Percentiles rank a stretch among this genome's conserved stretches.
phyloP scores from a whole-genome alignment of 2,113 vertebrate species.

The Syrrhaptes paradoxus region DNA sequence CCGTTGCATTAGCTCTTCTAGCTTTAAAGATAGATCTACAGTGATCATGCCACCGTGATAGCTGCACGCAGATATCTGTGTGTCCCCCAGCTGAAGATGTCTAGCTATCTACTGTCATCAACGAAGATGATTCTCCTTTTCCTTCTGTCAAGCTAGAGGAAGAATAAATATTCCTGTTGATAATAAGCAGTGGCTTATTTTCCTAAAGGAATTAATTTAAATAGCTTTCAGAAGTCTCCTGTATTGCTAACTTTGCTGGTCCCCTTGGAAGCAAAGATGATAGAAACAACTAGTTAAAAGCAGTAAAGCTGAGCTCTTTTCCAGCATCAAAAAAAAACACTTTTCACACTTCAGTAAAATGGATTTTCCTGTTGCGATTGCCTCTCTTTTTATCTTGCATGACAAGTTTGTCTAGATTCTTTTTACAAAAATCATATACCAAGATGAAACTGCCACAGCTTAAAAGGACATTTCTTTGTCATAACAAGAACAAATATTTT shows the following conservation, averaged over 20 bases:
- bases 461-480: neutral
- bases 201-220: neutral
- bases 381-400: neutral
- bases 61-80: neutral
- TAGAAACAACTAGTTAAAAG: neutral
- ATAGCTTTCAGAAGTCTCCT: neutral
- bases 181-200: neutral
- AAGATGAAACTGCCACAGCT: neutral
- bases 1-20: neutral
- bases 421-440: neutral
- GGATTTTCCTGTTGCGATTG: neutral
- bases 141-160: neutral
- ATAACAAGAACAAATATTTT: constrained; percentile 16
- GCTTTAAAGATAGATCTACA: neutral
- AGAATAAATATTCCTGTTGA: neutral
- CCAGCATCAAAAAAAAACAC: neutral
- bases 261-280: neutral
- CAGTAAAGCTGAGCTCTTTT: neutral
- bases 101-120: neutral
- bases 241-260: neutral
- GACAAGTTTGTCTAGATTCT: neutral
- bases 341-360: neutral
- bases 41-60: neutral
- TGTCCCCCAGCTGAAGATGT: neutral
- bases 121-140: neutral